Evolutionary conservation across 2,797 vertebrate genomes (phyloP).

Genomic region (Cephalopachus bancanus): DNA sequence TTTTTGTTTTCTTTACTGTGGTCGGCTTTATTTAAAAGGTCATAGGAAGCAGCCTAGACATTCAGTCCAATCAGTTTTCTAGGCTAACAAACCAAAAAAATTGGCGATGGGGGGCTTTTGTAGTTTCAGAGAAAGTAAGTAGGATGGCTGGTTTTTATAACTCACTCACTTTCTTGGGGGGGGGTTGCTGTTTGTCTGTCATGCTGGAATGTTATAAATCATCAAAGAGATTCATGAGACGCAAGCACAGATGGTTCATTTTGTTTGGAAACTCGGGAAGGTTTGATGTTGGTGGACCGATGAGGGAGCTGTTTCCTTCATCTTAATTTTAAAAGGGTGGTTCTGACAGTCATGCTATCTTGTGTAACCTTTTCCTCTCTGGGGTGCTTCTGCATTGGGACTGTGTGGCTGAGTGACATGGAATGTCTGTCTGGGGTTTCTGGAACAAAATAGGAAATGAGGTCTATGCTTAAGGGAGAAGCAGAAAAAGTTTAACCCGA

Average conservation of each 20-base stretch:
- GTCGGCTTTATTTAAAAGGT: constrained; percentile 87
- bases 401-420: not conserved
- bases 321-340: not conserved
- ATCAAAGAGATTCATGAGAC: not conserved
- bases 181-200: not conserved
- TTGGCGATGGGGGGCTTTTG: not conserved
- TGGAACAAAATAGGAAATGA: not conserved
- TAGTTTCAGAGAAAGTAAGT: constrained; percentile 31
- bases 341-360: not conserved
- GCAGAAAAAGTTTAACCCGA: not conserved
- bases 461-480: not conserved
- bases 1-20: constrained; percentile 86
- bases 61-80: constrained; percentile 83
- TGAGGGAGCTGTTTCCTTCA: not conserved
- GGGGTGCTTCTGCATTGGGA: not conserved
- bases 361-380: not conserved
- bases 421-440: not conserved
- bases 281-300: not conserved
- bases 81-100: constrained; percentile 26
- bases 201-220: not conserved
- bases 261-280: constrained; percentile 1
- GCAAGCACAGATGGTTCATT: not conserved
- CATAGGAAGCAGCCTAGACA: constrained; percentile 89
- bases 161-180: constrained; percentile 32
- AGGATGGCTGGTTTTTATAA: not conserved